phyloP scores from a whole-genome alignment of 2,888 invertebrate species.

The Agrotis ipsilon region DNA sequence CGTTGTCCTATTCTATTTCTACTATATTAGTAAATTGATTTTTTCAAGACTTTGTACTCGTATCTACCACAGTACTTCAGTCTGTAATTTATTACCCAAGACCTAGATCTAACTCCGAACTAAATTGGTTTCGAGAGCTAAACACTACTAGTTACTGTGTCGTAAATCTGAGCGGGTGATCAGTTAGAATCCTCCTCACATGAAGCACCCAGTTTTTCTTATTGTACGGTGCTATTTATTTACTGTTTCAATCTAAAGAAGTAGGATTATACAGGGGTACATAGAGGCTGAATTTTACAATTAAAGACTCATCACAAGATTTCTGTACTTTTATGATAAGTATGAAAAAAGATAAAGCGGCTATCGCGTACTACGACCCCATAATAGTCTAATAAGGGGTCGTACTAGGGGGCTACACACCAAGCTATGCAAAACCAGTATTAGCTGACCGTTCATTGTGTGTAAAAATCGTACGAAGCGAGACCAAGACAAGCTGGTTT shows the following conservation, averaged over 20 bases:
- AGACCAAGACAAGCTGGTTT: no score
- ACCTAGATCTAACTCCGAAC: slow-evolving; percentile 1
- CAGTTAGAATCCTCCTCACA: background rate
- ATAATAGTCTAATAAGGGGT: no score
- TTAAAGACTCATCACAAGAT: no score
- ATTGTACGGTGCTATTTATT: background rate
- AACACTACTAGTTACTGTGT: slow-evolving; percentile 14
- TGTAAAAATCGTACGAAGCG: no score
- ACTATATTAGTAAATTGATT: background rate
- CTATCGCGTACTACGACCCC: no score
- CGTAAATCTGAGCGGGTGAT: slow-evolving; percentile 27
- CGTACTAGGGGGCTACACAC: no score
- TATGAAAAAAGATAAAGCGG: no score
- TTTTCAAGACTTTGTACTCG: background rate
- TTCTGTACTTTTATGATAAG: no score
- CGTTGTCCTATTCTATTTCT: background rate
- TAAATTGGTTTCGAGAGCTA: slow-evolving; percentile 29
- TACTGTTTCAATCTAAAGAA: background rate
- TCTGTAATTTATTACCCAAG: background rate
- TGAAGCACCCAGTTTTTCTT: slow-evolving; percentile 6
- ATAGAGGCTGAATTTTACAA: no score
- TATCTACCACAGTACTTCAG: background rate
- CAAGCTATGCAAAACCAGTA: no score
- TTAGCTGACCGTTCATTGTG: no score
- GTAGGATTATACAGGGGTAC: no score